Percentiles rank a stretch among this genome's conserved stretches.
Evolutionary conservation across 2,113 vertebrate genomes (phyloP).

Genomic region (Cochlearius cochlearius): DNA sequence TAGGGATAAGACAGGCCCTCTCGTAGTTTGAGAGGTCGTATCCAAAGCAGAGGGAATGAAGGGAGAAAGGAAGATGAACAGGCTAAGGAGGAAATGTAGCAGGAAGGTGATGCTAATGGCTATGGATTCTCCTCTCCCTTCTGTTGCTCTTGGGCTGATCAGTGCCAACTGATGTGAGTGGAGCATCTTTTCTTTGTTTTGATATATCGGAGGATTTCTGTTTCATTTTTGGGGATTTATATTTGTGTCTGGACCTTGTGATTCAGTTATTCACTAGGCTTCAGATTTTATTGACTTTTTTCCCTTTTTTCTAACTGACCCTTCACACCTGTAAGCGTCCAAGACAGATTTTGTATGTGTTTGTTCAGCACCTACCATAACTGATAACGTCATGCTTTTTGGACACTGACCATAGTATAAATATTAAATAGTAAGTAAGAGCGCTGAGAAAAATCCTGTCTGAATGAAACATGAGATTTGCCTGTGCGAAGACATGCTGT

Average conservation of each 20-base stretch:
- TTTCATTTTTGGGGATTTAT: neutral
- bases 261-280: neutral
- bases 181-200: neutral
- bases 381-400: neutral
- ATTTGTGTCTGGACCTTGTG: neutral
- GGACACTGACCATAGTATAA: neutral
- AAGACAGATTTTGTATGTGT: neutral
- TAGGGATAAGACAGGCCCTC: neutral
- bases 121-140: neutral
- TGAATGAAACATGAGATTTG: conserved; percentile 19
- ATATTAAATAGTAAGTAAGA: conserved; percentile 16
- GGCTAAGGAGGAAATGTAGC: neutral
- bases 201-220: neutral
- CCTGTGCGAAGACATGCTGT: neutral
- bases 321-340: neutral
- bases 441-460: neutral
- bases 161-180: neutral
- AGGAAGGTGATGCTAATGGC: neutral
- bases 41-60: neutral
- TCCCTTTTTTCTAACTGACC: neutral
- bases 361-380: neutral
- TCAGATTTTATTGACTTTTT: neutral
- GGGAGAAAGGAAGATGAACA: neutral
- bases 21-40: accelerated
- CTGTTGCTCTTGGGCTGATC: neutral